Conservation (phyloP, 2,888 invertebrate species). For the Pristionchus fissidentatus region DNA sequence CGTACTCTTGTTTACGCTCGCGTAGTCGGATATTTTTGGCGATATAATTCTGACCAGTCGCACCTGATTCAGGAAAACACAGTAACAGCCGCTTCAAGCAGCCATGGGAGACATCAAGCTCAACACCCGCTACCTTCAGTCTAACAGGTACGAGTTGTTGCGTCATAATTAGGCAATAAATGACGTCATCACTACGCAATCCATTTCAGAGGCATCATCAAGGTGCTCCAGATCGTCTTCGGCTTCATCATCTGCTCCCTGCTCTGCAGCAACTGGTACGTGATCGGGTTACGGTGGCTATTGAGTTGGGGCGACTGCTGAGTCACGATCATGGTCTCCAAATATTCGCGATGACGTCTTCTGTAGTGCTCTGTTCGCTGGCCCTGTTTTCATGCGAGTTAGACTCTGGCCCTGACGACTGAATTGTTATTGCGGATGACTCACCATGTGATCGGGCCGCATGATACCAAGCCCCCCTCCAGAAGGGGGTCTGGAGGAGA, state of each 20-base stretch:
- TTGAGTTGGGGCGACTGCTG: not conserved
- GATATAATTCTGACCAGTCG: not conserved
- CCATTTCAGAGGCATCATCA: slow-evolving; percentile 40
- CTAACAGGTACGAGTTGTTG: slow-evolving; percentile 58
- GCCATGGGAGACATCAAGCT: slow-evolving; percentile 64
- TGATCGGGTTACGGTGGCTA: not conserved
- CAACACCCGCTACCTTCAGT: slow-evolving; percentile 66
- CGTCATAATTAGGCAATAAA: slow-evolving; percentile 28
- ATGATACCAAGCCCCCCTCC: no score
- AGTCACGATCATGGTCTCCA: no score
- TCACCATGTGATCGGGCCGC: no score
- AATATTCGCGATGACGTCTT: no score
- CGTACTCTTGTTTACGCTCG: not conserved
- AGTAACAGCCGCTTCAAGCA: not conserved
- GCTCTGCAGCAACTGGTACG: slow-evolving; percentile 66
- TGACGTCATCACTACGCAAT: not conserved
- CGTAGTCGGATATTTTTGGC: not conserved
- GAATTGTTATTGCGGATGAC: no score
- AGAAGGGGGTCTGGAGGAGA: no score
- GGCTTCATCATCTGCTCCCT: slow-evolving; percentile 73
- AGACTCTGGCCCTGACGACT: no score
- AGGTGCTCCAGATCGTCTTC: slow-evolving; percentile 60
- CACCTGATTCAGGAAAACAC: not conserved
- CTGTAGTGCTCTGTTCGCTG: no score
- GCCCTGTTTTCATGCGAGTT: no score